Evolutionary conservation across 2,888 invertebrate genomes (phyloP), one percentile per base, ranked within the genome.

Genomic region (Chalcis sispes): DNA sequence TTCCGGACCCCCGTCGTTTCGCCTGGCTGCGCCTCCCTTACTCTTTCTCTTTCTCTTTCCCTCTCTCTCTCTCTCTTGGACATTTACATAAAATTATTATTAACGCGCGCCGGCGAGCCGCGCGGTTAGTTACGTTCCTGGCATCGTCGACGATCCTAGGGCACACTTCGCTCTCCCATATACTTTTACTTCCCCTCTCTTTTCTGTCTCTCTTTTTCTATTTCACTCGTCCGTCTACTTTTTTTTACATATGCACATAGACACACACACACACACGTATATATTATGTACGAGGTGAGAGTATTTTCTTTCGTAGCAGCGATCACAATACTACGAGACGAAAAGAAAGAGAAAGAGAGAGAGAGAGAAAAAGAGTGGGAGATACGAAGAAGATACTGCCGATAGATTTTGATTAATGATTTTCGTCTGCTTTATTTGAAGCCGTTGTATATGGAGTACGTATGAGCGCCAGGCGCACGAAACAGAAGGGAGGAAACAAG

Each of bases 11-110:
- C 71, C 75, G 72, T 62, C 72, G 72, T 71, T n/a, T 64, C 69
- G 72, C 71, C 59, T 42, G 27, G 58, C 65, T 67, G 67, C 61
- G 48, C 56, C 65, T 58, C 23, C 71, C 4, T 56, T 71, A 65
- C n/a, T n/a, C n/a, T n/a, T n/a, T n/a, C n/a, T n/a, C n/a, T n/a
- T n/a, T n/a, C 59, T 18, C 66, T n/a, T n/a, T n/a, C n/a, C 71
- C 80, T 74, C 40, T 56, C 58, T 65, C 56, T 58, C 10, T 58
- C 40, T 27, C 46, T 23, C 18, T 54, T 20, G 79, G 82, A 83
- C 83, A 84, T 84, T 85, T 86, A 81, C 86, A 86, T 85, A 83
- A 84, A 84, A 85, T 86, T 85, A 85, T 86, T 85, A 85, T 85
- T 82, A 83, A 83, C 81, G 82, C 80, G 79, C 71, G 71, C 72